A percentile compares a stretch with the other conserved stretches of the same genome.
These are phyloP conservation scores for Apistogramma diplotaenia DNA, from an alignment of 2,113 vertebrate genomes.

Conservation along the genomic window DNA sequence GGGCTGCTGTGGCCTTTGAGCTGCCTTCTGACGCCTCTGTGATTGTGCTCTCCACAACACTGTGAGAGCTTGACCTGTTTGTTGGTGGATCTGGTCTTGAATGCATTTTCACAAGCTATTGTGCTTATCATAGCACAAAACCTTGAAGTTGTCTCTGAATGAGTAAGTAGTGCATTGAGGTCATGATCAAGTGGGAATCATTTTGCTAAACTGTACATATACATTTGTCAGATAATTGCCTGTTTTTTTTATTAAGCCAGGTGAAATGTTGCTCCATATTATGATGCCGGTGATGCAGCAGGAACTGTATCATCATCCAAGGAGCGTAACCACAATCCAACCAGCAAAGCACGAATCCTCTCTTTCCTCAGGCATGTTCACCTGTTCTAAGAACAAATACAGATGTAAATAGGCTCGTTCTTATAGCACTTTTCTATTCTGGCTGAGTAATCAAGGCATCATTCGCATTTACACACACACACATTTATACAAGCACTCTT, in stretches of 20 bases:
- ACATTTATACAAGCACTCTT: too few relatives aligned
- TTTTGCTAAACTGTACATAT: background rate
- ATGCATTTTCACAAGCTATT: conserved; percentile 32
- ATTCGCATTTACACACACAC: too few relatives aligned
- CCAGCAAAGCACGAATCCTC: background rate
- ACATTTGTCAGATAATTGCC: background rate
- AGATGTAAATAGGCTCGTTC: too few relatives aligned
- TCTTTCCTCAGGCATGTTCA: background rate
- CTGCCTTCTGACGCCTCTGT: conserved; percentile 65
- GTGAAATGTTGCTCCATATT: background rate
- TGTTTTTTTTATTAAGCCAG: background rate
- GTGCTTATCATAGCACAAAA: conserved; percentile 21
- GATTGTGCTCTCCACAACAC: conserved; percentile 66
- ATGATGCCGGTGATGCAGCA: background rate
- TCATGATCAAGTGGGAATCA: conserved; percentile 12
- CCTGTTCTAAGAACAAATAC: background rate
- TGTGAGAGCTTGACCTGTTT: conserved; percentile 65
- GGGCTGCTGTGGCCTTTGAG: conserved; percentile 73
- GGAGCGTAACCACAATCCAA: background rate
- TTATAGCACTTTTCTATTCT: too few relatives aligned
- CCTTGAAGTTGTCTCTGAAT: conserved; percentile 15
- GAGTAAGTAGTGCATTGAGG: background rate
- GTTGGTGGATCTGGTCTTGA: conserved; percentile 51
- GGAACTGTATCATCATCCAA: background rate
- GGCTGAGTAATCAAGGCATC: too few relatives aligned